Conservation (phyloP, 2,888 invertebrate species). For the Auanema sp. region DNA sequence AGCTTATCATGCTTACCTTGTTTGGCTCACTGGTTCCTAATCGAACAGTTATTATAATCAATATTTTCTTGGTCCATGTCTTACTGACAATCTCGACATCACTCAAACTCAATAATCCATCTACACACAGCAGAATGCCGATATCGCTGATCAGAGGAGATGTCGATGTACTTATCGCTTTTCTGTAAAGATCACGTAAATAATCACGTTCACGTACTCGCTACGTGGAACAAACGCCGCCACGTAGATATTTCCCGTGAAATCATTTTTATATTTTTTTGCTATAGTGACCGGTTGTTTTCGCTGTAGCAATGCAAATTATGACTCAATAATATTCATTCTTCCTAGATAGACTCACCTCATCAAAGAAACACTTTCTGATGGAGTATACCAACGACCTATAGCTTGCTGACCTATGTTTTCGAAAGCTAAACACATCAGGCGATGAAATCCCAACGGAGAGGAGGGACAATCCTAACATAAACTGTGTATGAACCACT, state of each 20-base stretch:
- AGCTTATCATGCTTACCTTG: slow-evolving; percentile 27
- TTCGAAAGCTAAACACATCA: slow-evolving; percentile 31
- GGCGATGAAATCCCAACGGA: slow-evolving; percentile 45
- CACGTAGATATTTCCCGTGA: no score
- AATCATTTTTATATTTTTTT: no score
- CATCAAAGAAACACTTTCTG: slow-evolving; percentile 44
- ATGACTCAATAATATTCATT: neutral
- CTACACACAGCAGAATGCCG: slow-evolving; percentile 37
- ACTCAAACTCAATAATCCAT: slow-evolving; percentile 38
- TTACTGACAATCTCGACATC: slow-evolving; percentile 39
- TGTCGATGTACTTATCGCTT: slow-evolving; percentile 34
- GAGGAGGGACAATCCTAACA: slow-evolving; percentile 34
- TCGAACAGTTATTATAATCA: slow-evolving; percentile 47
- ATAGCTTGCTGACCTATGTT: slow-evolving; percentile 36
- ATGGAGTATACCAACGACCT: slow-evolving; percentile 53
- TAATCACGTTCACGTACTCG: no score
- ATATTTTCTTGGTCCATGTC: slow-evolving; percentile 49
- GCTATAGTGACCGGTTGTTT: no score
- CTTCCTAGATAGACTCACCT: slow-evolving; percentile 16
- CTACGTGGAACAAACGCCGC: no score
- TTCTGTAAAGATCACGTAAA: slow-evolving; percentile 28
- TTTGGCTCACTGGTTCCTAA: slow-evolving; percentile 51
- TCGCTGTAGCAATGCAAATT: no score
- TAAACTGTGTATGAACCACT: neutral
- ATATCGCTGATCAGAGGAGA: slow-evolving; percentile 38